Evolutionary conservation across 2,888 invertebrate species (phyloP).

Genomic region (Melanostoma mellinum): DNA sequence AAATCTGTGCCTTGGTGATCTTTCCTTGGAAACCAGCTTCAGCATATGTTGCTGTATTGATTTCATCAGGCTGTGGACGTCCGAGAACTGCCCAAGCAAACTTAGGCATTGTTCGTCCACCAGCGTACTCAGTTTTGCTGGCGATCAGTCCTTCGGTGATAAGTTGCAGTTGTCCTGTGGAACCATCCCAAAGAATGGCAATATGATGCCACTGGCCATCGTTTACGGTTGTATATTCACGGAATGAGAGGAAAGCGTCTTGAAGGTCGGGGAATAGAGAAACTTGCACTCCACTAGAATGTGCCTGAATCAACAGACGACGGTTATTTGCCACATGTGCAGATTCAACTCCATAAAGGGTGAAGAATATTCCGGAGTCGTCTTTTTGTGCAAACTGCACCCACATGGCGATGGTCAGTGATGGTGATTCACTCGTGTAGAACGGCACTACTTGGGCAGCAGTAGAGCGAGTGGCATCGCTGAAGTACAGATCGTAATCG

Average conservation of each 20-base stretch:
- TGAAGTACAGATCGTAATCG: slow-evolving; percentile 98
- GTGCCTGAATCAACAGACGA: slow-evolving; percentile 93
- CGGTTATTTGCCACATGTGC: slow-evolving; percentile 90
- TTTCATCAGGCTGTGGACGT: slow-evolving; percentile 91
- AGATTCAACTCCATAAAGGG: slow-evolving; percentile 93
- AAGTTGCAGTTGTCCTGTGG: slow-evolving; percentile 92
- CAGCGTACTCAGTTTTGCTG: slow-evolving; percentile 95
- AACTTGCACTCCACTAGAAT: slow-evolving; percentile 95
- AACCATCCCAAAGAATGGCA: slow-evolving; percentile 96
- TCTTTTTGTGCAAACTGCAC: slow-evolving; percentile 96
- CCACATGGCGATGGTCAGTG: slow-evolving; percentile 97
- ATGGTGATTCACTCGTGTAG: slow-evolving; percentile 88
- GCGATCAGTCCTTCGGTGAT: slow-evolving; percentile 98
- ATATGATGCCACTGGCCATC: slow-evolving; percentile 99
- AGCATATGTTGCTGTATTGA: slow-evolving; percentile 84
- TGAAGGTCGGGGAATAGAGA: slow-evolving; percentile 94
- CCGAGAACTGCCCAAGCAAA: slow-evolving; percentile 96
- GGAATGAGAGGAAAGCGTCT: slow-evolving; percentile 94
- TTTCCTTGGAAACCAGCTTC: slow-evolving; percentile 98
- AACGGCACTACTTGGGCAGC: slow-evolving; percentile 97
- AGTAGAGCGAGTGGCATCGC: slow-evolving; percentile 93
- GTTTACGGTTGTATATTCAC: slow-evolving; percentile 95
- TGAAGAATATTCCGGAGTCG: slow-evolving; percentile 96
- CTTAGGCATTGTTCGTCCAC: slow-evolving; percentile 90
- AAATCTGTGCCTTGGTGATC: slow-evolving; percentile 95